Evolutionary conservation across 2,113 vertebrate genomes (phyloP), one percentile per base, ranked within the genome.

Genomic region (Colossoma macropomum): DNA sequence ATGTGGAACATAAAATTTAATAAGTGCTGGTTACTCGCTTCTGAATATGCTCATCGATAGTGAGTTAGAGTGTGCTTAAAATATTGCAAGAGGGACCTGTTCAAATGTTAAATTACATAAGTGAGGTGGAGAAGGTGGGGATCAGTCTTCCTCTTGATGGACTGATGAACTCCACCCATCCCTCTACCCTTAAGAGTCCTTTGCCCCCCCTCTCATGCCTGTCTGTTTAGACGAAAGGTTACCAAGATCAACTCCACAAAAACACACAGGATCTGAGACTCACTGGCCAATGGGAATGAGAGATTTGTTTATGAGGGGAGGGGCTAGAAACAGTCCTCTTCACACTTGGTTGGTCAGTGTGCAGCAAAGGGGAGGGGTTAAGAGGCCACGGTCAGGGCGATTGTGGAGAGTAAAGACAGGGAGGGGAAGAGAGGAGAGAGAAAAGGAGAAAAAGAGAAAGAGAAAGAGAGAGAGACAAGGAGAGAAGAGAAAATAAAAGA

Each of bases 241-340:
- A 86, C 81, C 83, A 74, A 82, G 75, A 78, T 83, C 60, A 88
- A 83, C 79, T 84, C 85, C 79, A 88, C 84, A 90, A 82, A 88
- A 68, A 79, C 77, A 90, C 85, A 86, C 87, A 84, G 87, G 84
- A 87, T 87, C 85, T 87, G 82, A 80, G 87, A 89, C 91, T 91
- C 91, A 90, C 91, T 90, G 91, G 89, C 89, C 89, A 91, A 91
- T 89, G 88, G 87, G 84, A 90, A 89, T 89, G 88, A 87, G 87
- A 89, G 86, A 85, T 88, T 88, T 90, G 88, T 88, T 89, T 90
- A 92, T 89, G 88, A 89, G 86, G 90, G 90, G 85, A 88, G 85
- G 90, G 89, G 88, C 86, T 89, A 89, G 87, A 90, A 86, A 91
- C 83, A 89, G 87, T 91, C 90, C 89, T 91, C 91, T 92, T 92